These are phyloP conservation scores for Drosophila prostipennis DNA, from an alignment of 2,888 invertebrate genomes.

Conservation along the genomic window DNA sequence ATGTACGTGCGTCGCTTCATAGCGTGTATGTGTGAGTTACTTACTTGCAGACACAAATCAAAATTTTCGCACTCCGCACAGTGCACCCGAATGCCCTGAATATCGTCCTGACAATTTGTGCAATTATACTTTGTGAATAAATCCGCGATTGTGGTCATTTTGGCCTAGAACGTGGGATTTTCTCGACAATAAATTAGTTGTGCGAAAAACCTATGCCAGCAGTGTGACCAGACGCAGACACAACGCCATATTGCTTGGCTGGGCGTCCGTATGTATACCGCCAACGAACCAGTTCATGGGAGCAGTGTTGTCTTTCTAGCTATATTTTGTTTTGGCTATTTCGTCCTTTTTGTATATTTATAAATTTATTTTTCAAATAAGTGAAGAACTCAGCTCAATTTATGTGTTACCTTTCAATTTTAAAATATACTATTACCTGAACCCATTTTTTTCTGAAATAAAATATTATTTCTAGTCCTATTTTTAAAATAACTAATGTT, in stretches of 20 bases:
- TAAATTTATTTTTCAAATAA: not conserved
- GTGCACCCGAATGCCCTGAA: conserved; percentile 93
- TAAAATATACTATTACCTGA: no score
- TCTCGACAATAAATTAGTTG: conserved; percentile 39
- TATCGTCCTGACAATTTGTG: conserved; percentile 97
- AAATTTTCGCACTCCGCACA: conserved; percentile 96
- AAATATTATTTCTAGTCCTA: no score
- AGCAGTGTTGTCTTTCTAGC: not conserved
- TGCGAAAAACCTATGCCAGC: conserved; percentile 51
- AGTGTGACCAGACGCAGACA: conserved; percentile 11
- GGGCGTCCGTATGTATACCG: not conserved
- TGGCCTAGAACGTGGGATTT: conserved; percentile 45
- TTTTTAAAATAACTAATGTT: no score
- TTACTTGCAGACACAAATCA: conserved; percentile 97
- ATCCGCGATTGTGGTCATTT: conserved; percentile 86
- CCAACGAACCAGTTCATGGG: conserved; percentile 5
- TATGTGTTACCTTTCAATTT: no score
- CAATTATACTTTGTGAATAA: conserved; percentile 91
- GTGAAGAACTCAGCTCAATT: no score
- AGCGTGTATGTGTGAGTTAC: conserved; percentile 77
- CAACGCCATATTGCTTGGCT: conserved; percentile 20
- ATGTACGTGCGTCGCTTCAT: conserved; percentile 7
- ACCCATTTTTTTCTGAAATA: no score
- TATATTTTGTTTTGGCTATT: not conserved
- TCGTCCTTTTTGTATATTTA: not conserved